Evolutionary conservation across 2,888 invertebrate genomes (phyloP), one percentile per base, ranked within the genome.

Genomic region (Desoria tigrina): DNA sequence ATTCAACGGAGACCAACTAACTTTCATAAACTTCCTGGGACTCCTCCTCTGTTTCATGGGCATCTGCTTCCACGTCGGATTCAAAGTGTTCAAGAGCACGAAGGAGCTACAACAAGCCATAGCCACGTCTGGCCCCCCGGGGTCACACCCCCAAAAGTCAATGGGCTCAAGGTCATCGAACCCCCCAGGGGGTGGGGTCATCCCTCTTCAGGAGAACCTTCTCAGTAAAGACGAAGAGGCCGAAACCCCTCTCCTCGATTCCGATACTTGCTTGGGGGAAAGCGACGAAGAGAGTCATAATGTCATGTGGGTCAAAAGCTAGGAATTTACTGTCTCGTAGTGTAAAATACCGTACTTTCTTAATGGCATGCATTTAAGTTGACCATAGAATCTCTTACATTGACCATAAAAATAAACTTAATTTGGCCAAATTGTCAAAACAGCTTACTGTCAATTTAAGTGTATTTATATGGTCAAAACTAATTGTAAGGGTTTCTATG

Each of bases 1-100:
- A 78, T 86, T 90, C 77, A 92, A 91, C 77, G 92, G 92, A 9
- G 97, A 98, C 79, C 85, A 87, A 78, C 84, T 98, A 78, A 90
- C 88, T 66, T 78, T 84, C 2, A 82, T 95, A 61, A 99, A 98
- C 82, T 85, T 88, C 27, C 81, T 90, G 6, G 99, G 99, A 0
- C 82, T 99, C 67, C 81, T 89, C 9, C 83, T 96, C 61, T 98
- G 97, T 79, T 83, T 99, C 69, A 83, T 88, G 54, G 98, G 98
- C 60, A 96, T 98, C 74, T 84, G 84, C 14, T 84, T 89, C 57
- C 97, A 97, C 80, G 88, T 94, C 37, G 80, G 88, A 61, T 88
- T 90, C 79, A 92, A 92, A 68, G 63, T 76, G 60, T 42, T 58
- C 32, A 71, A 66, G 45, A 74, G 68, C 65, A 67, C 66, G 9